phyloP scores from a whole-genome alignment of 2,797 vertebrate species.

The Artibeus jamaicensis region DNA sequence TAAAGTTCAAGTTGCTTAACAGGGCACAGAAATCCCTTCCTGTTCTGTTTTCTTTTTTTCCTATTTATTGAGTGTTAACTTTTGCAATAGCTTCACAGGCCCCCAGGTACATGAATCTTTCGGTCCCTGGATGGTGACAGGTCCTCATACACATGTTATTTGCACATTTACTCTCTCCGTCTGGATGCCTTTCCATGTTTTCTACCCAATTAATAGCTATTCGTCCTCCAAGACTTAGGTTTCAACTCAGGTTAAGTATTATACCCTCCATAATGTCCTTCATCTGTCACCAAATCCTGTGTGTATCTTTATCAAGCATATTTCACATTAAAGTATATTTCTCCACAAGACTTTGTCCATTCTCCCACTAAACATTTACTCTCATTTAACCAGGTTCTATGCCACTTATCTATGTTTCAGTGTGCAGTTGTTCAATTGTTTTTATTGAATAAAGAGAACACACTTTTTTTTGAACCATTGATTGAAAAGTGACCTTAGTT shows the following conservation, averaged over 20 bases:
- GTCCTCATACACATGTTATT: neutral
- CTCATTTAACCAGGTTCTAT: neutral
- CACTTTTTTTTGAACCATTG: neutral
- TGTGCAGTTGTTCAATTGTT: neutral
- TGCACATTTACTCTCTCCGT: neutral
- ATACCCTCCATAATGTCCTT: neutral
- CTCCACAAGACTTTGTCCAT: neutral
- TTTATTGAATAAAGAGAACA: neutral
- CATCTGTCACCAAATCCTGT: neutral
- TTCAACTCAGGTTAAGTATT: neutral
- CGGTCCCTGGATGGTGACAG: neutral
- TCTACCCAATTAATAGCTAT: neutral
- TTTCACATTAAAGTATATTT: neutral
- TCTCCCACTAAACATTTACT: neutral
- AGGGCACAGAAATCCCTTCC: neutral
- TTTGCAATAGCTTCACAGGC: neutral
- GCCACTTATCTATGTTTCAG: neutral
- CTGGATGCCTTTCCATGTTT: neutral
- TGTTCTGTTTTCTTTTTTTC: neutral
- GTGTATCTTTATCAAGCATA: neutral
- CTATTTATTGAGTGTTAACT: neutral
- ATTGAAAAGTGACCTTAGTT: neutral
- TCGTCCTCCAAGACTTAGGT: neutral
- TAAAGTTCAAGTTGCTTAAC: slow-evolving; percentile 60
- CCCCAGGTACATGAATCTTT: neutral